Evolutionary conservation across 2,888 invertebrate species (phyloP), one percentile per base, ranked within the genome.

Genomic region (Tetragonula carbonaria): DNA sequence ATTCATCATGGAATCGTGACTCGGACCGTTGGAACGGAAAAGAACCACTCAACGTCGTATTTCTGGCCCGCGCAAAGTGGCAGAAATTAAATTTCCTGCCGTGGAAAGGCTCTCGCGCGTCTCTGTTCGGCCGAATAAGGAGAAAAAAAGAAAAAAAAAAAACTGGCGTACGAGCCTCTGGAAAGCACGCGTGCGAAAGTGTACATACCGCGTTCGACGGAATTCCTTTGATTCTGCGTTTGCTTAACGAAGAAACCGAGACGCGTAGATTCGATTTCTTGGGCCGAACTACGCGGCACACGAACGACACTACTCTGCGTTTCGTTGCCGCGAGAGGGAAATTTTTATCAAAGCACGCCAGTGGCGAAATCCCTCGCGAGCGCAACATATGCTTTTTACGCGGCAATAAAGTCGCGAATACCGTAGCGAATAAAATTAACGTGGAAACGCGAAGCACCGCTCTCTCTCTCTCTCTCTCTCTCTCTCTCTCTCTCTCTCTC

Each of bases 11-110:
- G 84, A 76, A 57, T 57, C 78, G 87, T 78, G 87, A 83, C 84
- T 74, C 78, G 71, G 75, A 72, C 78, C 83, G 78, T 74, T 75
- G 79, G 71, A 72, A 86, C 82, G 84, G 80, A 83, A 83, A 84
- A 81, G 82, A 86, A 83, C 86, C 82, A 83, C 86, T 88, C 88
- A 75, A 79, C 79, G 82, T 74, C 82, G 87, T 86, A 90, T 83
- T 87, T 85, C 85, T 86, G 79, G 78, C 71, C 62, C 68, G 87
- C 84, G 90, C 88, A 91, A 88, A 90, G 88, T 89, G 84, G 66
- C 77, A 87, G 82, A 87, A 91, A 91, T 91, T 85, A 90, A 91
- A 91, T 91, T 91, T 91, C 86, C 77, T 85, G 71, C 74, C 83
- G 71, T 59, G 78, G 83, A 86, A 86, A 78, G 75, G 82, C 82